A percentile compares a stretch with the other conserved stretches of the same genome.
Evolutionary conservation across 2,113 vertebrate species (phyloP).

Genomic region (Rallus limicola): DNA sequence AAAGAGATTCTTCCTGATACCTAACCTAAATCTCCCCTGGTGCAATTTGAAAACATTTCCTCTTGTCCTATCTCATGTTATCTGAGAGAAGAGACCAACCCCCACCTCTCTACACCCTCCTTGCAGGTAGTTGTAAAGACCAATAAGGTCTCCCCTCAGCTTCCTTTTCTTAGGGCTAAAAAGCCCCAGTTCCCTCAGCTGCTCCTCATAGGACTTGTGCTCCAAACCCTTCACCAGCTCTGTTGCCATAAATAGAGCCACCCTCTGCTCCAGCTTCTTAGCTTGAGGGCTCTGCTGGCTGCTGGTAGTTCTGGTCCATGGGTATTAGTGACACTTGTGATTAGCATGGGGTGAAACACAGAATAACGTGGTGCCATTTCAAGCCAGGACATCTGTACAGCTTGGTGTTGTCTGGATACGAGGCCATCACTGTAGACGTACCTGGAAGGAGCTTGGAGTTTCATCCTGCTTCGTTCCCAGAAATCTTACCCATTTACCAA

Average conservation of each 20-base stretch:
- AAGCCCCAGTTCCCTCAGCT: too few relatives aligned
- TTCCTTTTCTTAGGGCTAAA: too few relatives aligned
- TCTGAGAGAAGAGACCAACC: too few relatives aligned
- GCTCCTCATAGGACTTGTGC: too few relatives aligned
- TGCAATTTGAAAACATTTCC: too few relatives aligned
- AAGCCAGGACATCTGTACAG: neutral
- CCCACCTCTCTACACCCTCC: too few relatives aligned
- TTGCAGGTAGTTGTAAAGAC: too few relatives aligned
- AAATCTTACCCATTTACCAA: neutral
- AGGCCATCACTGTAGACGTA: accelerated
- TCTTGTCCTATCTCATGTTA: too few relatives aligned
- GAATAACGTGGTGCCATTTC: neutral
- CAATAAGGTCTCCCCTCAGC: too few relatives aligned
- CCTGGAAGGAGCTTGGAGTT: neutral
- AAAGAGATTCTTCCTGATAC: too few relatives aligned
- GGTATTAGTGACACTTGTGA: neutral
- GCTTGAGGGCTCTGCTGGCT: neutral
- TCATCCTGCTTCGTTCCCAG: neutral
- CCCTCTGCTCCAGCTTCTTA: neutral
- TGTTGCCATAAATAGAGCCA: neutral
- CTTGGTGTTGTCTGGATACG: neutral
- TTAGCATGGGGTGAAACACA: neutral
- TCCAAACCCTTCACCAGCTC: too few relatives aligned
- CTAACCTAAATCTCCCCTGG: too few relatives aligned
- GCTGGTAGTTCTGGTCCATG: neutral